These are phyloP conservation scores for Nudaria mundana DNA, from an alignment of 2,888 invertebrate species.

Conservation along the genomic window DNA sequence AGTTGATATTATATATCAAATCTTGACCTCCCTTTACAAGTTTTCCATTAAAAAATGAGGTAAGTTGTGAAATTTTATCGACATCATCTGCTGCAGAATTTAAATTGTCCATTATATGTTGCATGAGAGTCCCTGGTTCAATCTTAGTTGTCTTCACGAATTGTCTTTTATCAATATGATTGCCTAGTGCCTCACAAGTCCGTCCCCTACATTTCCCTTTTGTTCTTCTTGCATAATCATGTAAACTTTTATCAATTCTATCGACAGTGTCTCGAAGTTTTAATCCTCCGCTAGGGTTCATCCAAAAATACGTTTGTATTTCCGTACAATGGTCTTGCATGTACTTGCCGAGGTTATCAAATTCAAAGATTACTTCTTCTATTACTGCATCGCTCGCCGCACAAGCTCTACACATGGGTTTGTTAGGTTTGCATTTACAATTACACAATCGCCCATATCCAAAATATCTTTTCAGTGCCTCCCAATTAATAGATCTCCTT, in stretches of 20 bases:
- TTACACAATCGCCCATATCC: conserved; percentile 53
- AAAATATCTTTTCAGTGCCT: conserved; percentile 47
- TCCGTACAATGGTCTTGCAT: conserved; percentile 66
- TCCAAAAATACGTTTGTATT: conserved; percentile 64
- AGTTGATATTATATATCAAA: conserved; percentile 28
- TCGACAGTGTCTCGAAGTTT: conserved; percentile 55
- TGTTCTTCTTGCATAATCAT: conserved; percentile 59
- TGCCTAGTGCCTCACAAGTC: conserved; percentile 49
- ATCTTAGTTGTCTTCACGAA: conserved; percentile 11
- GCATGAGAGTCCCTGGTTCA: conserved; percentile 15
- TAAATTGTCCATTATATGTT: conserved; percentile 25
- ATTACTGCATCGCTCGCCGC: conserved; percentile 63
- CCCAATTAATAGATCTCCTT: conserved; percentile 43
- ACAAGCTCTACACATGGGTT: conserved; percentile 59
- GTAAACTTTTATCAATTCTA: conserved; percentile 50
- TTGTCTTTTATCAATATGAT: conserved; percentile 49
- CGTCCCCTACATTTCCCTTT: conserved; percentile 60
- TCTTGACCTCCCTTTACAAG: conserved; percentile 31
- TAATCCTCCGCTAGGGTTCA: conserved; percentile 61
- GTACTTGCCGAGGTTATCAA: conserved; percentile 56
- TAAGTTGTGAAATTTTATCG: conserved; percentile 26
- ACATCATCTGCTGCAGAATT: conserved; percentile 34
- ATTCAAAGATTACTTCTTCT: conserved; percentile 58
- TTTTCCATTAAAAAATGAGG: conserved; percentile 28
- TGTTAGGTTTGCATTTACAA: conserved; percentile 55